Evolutionary conservation across 2,888 invertebrate genomes (phyloP), one percentile per base, ranked within the genome.

Genomic region (Escarpia spicata): DNA sequence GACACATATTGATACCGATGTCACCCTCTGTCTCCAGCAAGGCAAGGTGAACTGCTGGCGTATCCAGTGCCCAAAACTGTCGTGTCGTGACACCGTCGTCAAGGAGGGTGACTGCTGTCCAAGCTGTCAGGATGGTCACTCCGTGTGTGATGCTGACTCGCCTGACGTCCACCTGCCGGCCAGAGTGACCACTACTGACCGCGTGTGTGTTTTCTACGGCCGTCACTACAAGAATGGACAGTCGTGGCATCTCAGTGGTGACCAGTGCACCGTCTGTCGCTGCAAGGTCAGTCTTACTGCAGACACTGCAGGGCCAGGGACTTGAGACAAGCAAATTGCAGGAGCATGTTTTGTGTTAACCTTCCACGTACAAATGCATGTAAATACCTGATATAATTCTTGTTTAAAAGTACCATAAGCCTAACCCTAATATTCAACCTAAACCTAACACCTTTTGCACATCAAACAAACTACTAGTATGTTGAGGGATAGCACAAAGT

Each of bases 21-120:
- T 75, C 26, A 26, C 19, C n/a, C 6, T 75, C n/a, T 75, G 75
- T 75, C 75, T 26, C 6, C 96, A 98, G 98, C 97, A 98, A 95
- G 98, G 98, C 92, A 98, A 98, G 97, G 97, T 98, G 95, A 98
- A 98, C 97, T 98, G 98, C 96, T 98, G 98, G 98, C 98, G 98
- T 95, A 97, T 98, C 96, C 98, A 98, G 96, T 98, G 98, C 96
- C 98, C 98, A 95, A 97, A 97, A 92, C 96, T 97, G 92, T 97
- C 97, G 92, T 98, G 98, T 96, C 97, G 97, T 93, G 97, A 97
- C 94, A 97, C 97, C 4, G 97, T 97, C 90, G 97, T 97, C 94
- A 97, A 97, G 93, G 97, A 97, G 19, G 98, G 97, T 8, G 98
- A 97, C 97, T 98, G 98, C 96, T 98, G 98, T 96, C 97, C 97